phyloP scores from a whole-genome alignment of 2,888 invertebrate species.

The Meloe dianella region DNA sequence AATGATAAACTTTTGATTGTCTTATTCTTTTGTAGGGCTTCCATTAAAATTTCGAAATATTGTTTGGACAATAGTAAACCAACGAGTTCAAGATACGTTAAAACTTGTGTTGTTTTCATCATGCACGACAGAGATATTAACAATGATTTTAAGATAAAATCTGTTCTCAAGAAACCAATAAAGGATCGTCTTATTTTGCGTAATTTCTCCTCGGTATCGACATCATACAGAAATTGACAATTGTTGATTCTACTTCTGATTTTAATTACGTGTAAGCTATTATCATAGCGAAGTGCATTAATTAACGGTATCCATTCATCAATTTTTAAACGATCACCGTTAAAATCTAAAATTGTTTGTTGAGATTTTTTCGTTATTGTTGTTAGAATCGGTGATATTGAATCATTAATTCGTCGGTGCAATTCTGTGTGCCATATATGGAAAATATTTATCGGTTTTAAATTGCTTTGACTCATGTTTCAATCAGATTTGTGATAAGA shows the following conservation, averaged over 20 bases:
- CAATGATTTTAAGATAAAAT: conserved; percentile 71
- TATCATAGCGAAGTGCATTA: conserved; percentile 74
- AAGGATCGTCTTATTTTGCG: conserved; percentile 62
- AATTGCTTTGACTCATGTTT: too few relatives aligned
- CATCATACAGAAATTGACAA: conserved; percentile 54
- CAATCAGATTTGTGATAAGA: too few relatives aligned
- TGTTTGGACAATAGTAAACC: conserved; percentile 71
- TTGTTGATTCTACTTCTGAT: conserved; percentile 64
- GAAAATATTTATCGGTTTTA: conserved; percentile 55
- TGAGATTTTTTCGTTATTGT: conserved; percentile 54
- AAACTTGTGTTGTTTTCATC: conserved; percentile 67
- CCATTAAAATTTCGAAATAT: conserved; percentile 61
- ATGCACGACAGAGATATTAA: conserved; percentile 70
- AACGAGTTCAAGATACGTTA: conserved; percentile 71
- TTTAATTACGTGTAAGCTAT: conserved; percentile 71
- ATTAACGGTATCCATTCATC: conserved; percentile 79
- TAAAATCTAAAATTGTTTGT: conserved; percentile 67
- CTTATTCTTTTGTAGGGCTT: conserved; percentile 69
- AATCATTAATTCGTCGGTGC: conserved; percentile 54
- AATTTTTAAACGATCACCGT: conserved; percentile 76
- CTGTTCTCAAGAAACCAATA: conserved; percentile 65
- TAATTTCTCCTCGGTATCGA: conserved; percentile 67
- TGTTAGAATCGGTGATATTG: conserved; percentile 52
- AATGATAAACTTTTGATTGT: conserved; percentile 73
- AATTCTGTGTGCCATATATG: conserved; percentile 58